phyloP scores from a whole-genome alignment of 2,888 invertebrate species.

The Campoletis raptor region DNA sequence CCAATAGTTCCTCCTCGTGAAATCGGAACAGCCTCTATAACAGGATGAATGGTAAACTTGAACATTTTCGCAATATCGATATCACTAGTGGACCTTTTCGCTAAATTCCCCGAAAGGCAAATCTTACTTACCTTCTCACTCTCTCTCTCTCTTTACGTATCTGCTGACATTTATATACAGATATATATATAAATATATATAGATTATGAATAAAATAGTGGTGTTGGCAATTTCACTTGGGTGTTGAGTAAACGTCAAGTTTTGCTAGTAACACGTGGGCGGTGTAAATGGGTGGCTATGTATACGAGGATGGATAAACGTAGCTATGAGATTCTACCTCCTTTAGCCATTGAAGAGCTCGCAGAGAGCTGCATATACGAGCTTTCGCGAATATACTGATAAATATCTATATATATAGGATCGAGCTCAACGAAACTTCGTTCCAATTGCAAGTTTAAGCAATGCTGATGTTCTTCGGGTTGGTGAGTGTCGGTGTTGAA shows the following conservation, averaged over 20 bases:
- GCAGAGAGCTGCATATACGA: neutral
- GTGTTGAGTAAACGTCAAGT: conserved; percentile 14
- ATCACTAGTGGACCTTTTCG: conserved; percentile 36
- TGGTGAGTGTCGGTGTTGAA: conserved; percentile 17
- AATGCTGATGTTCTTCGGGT: conserved; percentile 34
- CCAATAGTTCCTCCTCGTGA: too few species aligned
- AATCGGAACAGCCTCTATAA: neutral
- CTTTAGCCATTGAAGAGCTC: conserved; percentile 9
- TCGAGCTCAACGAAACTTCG: conserved; percentile 32
- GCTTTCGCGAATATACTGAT: neutral
- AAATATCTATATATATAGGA: neutral
- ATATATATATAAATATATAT: neutral
- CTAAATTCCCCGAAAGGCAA: conserved; percentile 14
- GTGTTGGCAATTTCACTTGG: conserved; percentile 7
- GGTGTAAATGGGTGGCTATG: neutral
- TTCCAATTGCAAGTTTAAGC: conserved; percentile 59
- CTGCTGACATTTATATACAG: too few species aligned
- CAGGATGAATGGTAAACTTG: neutral
- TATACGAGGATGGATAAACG: neutral
- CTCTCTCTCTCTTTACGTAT: neutral
- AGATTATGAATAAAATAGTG: neutral
- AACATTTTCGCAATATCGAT: conserved; percentile 35
- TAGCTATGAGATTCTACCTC: conserved; percentile 31
- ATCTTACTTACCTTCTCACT: neutral
- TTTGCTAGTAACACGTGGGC: conserved; percentile 8